Conservation (phyloP, 2,888 invertebrate species). For the Phasia obesa region DNA sequence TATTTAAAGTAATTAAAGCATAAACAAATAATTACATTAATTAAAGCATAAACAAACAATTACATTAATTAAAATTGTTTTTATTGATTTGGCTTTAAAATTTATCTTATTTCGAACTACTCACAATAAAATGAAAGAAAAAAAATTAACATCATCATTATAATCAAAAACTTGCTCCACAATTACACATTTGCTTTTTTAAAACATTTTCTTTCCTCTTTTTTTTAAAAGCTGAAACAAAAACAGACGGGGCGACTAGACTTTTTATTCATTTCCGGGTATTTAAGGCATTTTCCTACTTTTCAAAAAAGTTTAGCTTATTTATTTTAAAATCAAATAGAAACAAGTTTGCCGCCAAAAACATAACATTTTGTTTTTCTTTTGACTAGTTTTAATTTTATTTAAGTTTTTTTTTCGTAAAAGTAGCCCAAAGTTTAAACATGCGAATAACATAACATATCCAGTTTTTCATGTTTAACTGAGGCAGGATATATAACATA, state of each 20-base stretch:
- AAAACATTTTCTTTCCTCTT: slow-evolving; percentile 2
- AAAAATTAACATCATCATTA: neutral
- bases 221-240: slow-evolving; percentile 14
- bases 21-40: slow-evolving; percentile 18
- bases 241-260: slow-evolving; percentile 50
- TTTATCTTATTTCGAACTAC: neutral
- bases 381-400: slow-evolving; percentile 17
- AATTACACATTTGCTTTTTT: slow-evolving; percentile 26
- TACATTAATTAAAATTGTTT: slow-evolving; percentile 40
- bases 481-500: slow-evolving; percentile 60
- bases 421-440: slow-evolving; percentile 51
- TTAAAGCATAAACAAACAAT: slow-evolving; percentile 17
- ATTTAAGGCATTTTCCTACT: slow-evolving; percentile 36
- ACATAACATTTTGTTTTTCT: slow-evolving; percentile 20
- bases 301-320: slow-evolving; percentile 42
- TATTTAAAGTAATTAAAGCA: slow-evolving; percentile 21
- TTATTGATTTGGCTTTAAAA: slow-evolving; percentile 31
- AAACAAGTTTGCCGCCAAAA: slow-evolving; percentile 70
- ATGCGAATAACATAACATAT: slow-evolving; percentile 22
- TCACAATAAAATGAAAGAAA: slow-evolving; percentile 16
- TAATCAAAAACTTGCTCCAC: slow-evolving; percentile 36
- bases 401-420: slow-evolving; percentile 15
- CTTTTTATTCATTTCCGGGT: slow-evolving; percentile 66
- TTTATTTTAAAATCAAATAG: slow-evolving; percentile 26
- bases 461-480: slow-evolving; percentile 66